These are phyloP conservation scores for Eupsittula cactorum DNA, from an alignment of 2,113 vertebrate genomes.

Conservation along the genomic window DNA sequence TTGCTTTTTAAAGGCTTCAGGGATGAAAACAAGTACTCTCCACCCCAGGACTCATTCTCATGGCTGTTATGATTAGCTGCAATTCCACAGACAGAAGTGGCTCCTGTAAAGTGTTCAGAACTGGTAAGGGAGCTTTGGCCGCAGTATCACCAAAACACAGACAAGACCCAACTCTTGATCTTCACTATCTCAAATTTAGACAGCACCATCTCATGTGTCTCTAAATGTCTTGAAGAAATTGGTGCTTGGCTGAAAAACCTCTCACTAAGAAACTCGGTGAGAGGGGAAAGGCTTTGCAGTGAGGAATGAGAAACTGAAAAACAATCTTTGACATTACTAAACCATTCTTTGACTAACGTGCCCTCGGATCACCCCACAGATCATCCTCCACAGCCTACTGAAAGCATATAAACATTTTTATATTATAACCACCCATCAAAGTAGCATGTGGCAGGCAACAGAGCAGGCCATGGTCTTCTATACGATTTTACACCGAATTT, in stretches of 20 bases:
- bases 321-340: background rate
- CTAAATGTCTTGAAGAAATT: background rate
- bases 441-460: background rate
- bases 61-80: background rate
- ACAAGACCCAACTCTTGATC: background rate
- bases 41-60: background rate
- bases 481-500: background rate
- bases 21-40: background rate
- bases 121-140: background rate
- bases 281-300: background rate
- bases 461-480: background rate
- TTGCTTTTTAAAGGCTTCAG: background rate
- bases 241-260: background rate
- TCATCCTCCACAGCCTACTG: background rate
- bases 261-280: background rate
- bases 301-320: background rate
- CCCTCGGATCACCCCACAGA: background rate
- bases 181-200: background rate
- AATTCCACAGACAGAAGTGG: background rate
- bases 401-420: background rate
- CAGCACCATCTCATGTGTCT: background rate
- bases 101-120: background rate
- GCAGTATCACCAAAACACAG: background rate
- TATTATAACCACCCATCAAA: background rate
- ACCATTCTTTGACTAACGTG: background rate